A percentile compares a stretch with the other conserved stretches of the same genome.
Evolutionary conservation across 1,140 invertebrate genomes (phyloP).

Genomic region (Meloidogyne floridensis): DNA sequence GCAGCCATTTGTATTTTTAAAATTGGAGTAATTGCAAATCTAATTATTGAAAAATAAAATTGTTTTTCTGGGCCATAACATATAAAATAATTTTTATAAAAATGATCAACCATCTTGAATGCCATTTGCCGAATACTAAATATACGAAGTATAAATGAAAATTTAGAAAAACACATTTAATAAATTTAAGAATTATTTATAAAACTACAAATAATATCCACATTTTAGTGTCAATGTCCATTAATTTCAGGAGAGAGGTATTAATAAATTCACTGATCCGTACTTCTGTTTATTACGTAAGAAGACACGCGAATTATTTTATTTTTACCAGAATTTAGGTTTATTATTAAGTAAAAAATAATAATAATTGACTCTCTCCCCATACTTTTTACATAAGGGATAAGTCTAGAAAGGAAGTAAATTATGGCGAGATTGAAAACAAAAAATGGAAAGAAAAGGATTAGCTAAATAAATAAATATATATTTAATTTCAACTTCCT

Average conservation of each 20-base stretch:
- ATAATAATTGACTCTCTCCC: neutral
- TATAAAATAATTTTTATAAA: neutral
- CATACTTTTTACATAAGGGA: neutral
- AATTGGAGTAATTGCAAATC: slow-evolving; percentile 54
- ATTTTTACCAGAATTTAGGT: neutral
- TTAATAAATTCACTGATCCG: too few species aligned
- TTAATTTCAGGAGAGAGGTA: too few species aligned
- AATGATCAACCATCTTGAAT: neutral
- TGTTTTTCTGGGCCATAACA: slow-evolving; percentile 8
- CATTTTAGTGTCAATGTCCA: too few species aligned
- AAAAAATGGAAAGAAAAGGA: neutral
- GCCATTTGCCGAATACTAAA: too few species aligned
- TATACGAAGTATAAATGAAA: too few species aligned
- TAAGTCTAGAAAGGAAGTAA: neutral
- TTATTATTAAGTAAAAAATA: neutral
- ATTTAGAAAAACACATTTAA: too few species aligned
- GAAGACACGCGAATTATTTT: neutral
- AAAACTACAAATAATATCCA: too few species aligned
- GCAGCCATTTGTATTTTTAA: slow-evolving; percentile 61
- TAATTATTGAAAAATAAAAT: slow-evolving; percentile 44
- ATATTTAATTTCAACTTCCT: neutral
- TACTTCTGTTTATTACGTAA: neutral
- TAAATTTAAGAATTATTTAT: too few species aligned
- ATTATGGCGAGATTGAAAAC: neutral
- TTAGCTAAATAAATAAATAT: neutral